Conservation (phyloP, 2,797 vertebrate genomes). For the Acipenser transmontanus region DNA sequence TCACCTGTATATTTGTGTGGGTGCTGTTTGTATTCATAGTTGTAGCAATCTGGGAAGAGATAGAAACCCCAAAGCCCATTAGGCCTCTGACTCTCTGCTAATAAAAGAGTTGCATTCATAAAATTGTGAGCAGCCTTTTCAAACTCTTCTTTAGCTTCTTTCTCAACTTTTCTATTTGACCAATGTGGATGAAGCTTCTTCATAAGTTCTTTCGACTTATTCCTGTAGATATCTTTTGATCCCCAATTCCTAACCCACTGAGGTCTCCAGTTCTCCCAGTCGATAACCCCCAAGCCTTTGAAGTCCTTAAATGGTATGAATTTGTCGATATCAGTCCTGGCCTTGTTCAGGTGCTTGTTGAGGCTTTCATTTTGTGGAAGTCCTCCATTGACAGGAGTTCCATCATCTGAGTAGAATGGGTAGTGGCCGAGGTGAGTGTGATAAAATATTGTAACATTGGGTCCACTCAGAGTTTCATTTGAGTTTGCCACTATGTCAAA, state of each 20-base stretch:
- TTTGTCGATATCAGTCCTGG: slow-evolving; percentile 67
- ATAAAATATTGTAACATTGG: slow-evolving; percentile 82
- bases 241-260: slow-evolving; percentile 89
- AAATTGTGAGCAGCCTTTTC: slow-evolving; percentile 71
- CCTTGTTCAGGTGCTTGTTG: slow-evolving; percentile 72
- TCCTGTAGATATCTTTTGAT: slow-evolving; percentile 73
- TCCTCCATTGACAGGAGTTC: slow-evolving; percentile 68
- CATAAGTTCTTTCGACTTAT: slow-evolving; percentile 72
- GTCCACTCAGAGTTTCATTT: slow-evolving; percentile 75
- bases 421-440: slow-evolving; percentile 80
- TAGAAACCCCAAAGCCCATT: slow-evolving; percentile 82
- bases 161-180: slow-evolving; percentile 68
- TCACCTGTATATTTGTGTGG: slow-evolving; percentile 69
- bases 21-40: slow-evolving; percentile 79
- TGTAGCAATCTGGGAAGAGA: slow-evolving; percentile 87
- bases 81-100: slow-evolving; percentile 68
- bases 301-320: slow-evolving; percentile 73
- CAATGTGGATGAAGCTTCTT: slow-evolving; percentile 64
- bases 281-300: slow-evolving; percentile 75
- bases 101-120: slow-evolving; percentile 73
- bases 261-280: slow-evolving; percentile 87
- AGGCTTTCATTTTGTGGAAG: slow-evolving; percentile 81
- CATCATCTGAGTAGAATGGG: slow-evolving; percentile 68
- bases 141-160: slow-evolving; percentile 72
- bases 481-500: slow-evolving; percentile 79